A percentile compares a stretch with the other conserved stretches of the same genome.
Conservation (phyloP, 2,113 vertebrate species). For the Prinia subflava region DNA sequence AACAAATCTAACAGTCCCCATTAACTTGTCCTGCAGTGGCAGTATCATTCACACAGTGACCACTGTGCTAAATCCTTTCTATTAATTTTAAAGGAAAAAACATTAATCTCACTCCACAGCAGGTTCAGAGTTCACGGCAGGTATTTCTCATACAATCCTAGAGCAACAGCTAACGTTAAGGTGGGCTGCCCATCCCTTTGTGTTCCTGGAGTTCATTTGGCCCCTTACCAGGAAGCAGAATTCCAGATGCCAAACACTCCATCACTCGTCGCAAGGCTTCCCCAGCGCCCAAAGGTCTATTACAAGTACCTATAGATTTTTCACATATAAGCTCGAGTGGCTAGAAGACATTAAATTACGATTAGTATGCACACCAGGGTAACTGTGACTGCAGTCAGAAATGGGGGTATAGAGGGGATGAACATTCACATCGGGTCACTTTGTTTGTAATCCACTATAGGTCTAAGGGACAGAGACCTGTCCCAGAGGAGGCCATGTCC, state of each 20-base stretch:
- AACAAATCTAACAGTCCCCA: neutral
- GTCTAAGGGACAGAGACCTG: neutral
- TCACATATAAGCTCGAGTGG: conserved; percentile 98
- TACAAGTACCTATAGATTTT: conserved; percentile 99
- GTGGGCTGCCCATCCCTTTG: neutral
- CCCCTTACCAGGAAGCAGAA: conserved; percentile 91
- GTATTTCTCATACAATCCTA: neutral
- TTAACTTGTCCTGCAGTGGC: neutral
- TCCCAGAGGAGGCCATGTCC: neutral
- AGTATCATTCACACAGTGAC: neutral
- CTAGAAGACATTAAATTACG: conserved; percentile 80
- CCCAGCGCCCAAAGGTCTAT: conserved; percentile 94
- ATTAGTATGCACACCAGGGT: conserved; percentile 71
- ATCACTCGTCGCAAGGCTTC: conserved; percentile 96
- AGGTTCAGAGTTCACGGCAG: neutral
- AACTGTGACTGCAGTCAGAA: conserved; percentile 70
- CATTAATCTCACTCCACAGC: neutral
- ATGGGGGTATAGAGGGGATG: neutral
- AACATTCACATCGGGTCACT: neutral
- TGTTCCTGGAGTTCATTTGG: conserved; percentile 20
- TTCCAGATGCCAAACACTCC: conserved; percentile 97
- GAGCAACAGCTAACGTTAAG: neutral
- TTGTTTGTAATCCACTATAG: neutral
- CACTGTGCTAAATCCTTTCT: neutral
- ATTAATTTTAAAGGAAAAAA: neutral